Evolutionary conservation across 2,797 vertebrate genomes (phyloP), one percentile per base, ranked within the genome.

Genomic region (Amphiprion clarkii): DNA sequence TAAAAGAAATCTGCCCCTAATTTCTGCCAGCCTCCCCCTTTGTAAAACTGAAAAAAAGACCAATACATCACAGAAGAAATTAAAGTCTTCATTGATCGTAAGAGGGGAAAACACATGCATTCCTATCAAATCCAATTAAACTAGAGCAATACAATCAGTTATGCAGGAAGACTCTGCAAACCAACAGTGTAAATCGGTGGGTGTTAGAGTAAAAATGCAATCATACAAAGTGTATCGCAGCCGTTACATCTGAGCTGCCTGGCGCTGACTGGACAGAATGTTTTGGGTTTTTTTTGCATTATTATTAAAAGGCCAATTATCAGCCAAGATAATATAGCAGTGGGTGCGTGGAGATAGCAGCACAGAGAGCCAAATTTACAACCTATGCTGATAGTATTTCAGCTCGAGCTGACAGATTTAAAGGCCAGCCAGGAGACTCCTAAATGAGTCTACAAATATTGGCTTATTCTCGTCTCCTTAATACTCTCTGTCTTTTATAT

Each of bases 351-450:
- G 78, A 59, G 66, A 71, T 5, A 46, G 71, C 33, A 61, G 72
- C 57, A 42, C 10, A 67, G 64, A 71, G 72, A 65, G 63, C 16
- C 48, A 60, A 58, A 85, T 91, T 83, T 88, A 87, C 80, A 85
- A 67, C 76, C 72, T 62, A 31, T 52, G 67, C 60, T 25, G 74
- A 86, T 68, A 49, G 61, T 67, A 67, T 81, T 81, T 85, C 76
- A 82, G 40, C 16, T 64, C 23, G 23, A 76, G 80, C 53, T 71
- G 87, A 72, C 85, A 81, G 71, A 82, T 85, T 87, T 80, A 85
- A 85, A 88, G 83, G 78, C 63, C 78, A 79, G 61, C 63, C 0
- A 42, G 64, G 71, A 53, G 48, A 76, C 31, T 56, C 59, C 57
- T 58, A 76, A 80, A 86, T 64, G 42, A 87, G 67, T 60, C 83